Conservation (phyloP, 2,113 vertebrate species). For the Percopsis transmontana region DNA sequence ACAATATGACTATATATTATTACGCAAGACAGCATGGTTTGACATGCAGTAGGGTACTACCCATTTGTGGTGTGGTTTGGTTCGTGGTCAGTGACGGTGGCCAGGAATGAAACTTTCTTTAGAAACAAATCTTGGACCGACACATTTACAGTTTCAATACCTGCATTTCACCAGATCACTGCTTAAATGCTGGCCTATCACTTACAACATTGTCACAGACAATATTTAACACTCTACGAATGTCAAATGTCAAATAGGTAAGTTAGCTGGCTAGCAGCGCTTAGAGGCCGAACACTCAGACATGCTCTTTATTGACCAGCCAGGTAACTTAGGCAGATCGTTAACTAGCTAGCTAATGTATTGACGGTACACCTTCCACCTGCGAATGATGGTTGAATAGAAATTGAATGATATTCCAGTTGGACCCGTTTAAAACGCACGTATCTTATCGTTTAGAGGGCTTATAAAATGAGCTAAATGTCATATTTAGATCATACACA, state of each 20-base stretch:
- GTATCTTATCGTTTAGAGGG: not conserved
- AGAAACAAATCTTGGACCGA: too few relatives aligned
- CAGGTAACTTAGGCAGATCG: slow-evolving; percentile 13
- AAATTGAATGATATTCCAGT: not conserved
- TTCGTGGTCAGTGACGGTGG: too few relatives aligned
- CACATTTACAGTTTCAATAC: not conserved
- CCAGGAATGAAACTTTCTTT: too few relatives aligned
- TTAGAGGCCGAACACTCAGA: not conserved
- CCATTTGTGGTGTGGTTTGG: too few relatives aligned
- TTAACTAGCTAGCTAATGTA: slow-evolving; percentile 26
- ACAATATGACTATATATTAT: too few relatives aligned
- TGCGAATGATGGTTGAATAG: not conserved
- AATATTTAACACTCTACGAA: too few relatives aligned
- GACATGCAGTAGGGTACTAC: too few relatives aligned
- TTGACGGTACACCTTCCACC: not conserved
- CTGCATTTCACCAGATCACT: too few relatives aligned
- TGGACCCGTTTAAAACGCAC: not conserved
- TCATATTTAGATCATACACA: slow-evolving; percentile 5
- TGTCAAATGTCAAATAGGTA: slow-evolving; percentile 27
- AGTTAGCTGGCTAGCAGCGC: slow-evolving; percentile 24
- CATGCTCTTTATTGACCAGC: too few relatives aligned
- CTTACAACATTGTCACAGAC: too few relatives aligned
- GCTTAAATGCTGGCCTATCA: too few relatives aligned
- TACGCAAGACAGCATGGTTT: too few relatives aligned
- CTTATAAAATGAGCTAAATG: slow-evolving; percentile 24